Evolutionary conservation across 2,113 vertebrate genomes (phyloP), one percentile per base, ranked within the genome.

Genomic region (Heterotilapia buettikoferi): DNA sequence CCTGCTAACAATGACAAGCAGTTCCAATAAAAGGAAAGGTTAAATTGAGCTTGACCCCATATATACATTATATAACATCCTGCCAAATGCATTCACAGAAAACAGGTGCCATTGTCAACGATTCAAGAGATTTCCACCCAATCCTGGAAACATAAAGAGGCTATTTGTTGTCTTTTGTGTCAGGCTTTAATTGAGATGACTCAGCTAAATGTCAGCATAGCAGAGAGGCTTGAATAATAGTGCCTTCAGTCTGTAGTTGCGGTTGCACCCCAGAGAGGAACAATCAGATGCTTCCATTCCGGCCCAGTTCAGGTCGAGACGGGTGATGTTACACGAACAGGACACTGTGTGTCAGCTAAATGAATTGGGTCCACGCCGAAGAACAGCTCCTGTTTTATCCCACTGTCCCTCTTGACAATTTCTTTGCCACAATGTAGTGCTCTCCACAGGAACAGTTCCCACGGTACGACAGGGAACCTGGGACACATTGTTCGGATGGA

Each of bases 351-450:
- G 94, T 94, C 95, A 94, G 59, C 66, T 59, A 43, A 90, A 89
- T 93, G 90, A 93, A 95, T 90, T 87, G 82, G 86, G 86, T 90
- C 59, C 80, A 73, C 84, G 80, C 83, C 8, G 38, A 86, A 38
- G 90, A 81, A 95, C 94, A 95, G 93, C 95, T 90, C 88, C 29
- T 59, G 90, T 93, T 94, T 91, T 92, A 93, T 95, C 87, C 85
- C 43, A 13, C 82, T 71, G 89, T 90, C 89, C 88, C 93, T 89
- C 82, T 53, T 82, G 83, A 90, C 83, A 82, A 76, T 85, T 87
- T 83, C 78, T 76, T 71, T 66, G 45, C 63, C 59, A 93, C 94
- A 94, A 87, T 91, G 86, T 45, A 8, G 84, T 43, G 63, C 71
- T 89, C 85, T 89, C 71, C 61, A 12, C 21, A 6, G 68, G 84